Evolutionary conservation across 2,888 invertebrate genomes (phyloP), one percentile per base, ranked within the genome.

Genomic region (Macrostomum cliftonense): DNA sequence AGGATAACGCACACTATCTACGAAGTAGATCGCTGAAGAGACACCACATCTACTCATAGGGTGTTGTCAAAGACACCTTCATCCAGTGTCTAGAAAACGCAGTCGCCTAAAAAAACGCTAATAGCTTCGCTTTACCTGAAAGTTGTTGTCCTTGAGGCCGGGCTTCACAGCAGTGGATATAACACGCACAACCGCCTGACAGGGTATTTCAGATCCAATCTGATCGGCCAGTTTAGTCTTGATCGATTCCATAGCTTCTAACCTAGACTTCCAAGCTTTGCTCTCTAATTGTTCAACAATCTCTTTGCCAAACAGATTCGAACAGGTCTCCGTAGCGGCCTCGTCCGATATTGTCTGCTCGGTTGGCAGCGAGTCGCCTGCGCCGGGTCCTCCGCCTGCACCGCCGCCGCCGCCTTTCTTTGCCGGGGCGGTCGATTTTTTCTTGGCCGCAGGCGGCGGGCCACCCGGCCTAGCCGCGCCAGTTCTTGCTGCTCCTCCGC

Each of bases 121-220:
- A 28, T 28, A 28, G 28, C 9, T 9, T 1, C 13, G 12, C 19
- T 45, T 50, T 51, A 67, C 67, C 75, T 88, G 87, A 54, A 88
- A 84, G 66, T 89, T 88, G 52, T 82, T 87, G 62, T 89, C 89
- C 64, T 84, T 76, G 21, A 77, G 70, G 0, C 89, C 89, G 0
- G 88, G 88, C 63, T 87, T 88, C 61, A 78, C 82, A 56, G 78
- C 82, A 56, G 77, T 14, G 85, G 62, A 44, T 12, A 69, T 51
- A 2, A 77, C 77, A 47, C 81, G 77, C 28, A 83, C 77, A 28
- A 87, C 64, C 1, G 82, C 77, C 69, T 88, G 88, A 0, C 81
- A 77, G 0, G 79, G 77, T 2, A 80, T 74, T 37, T 78, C 78
- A 12, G 14, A 49, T 14, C 21, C 19, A 13, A 16, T 37, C n/a